phyloP scores from a whole-genome alignment of 30 jellyfish, hydroid and myxozoan genomes.

The Hydra vulgaris region DNA sequence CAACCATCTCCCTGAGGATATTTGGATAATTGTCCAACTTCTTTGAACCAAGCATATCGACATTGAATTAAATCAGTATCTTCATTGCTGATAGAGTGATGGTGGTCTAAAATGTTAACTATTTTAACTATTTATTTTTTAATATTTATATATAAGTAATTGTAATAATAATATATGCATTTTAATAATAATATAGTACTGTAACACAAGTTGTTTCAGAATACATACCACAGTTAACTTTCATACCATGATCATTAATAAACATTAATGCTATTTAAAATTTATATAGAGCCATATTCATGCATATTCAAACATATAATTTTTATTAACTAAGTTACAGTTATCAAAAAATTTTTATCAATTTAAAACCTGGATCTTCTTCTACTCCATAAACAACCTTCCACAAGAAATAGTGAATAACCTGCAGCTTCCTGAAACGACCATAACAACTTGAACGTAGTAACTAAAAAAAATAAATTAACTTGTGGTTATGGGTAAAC shows the following conservation, averaged over 20 bases:
- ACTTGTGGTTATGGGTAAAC: neutral
- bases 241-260: no score
- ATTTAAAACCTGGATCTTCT: constrained; percentile 20
- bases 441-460: constrained; percentile 8
- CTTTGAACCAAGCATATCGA: constrained; percentile 17
- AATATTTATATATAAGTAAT: no score
- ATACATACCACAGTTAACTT: no score
- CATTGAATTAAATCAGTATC: neutral
- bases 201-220: no score
- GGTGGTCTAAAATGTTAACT: neutral
- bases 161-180: no score
- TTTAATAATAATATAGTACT: no score
- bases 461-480: constrained; percentile 1
- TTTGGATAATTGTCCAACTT: constrained; percentile 11
- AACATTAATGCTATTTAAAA: no score
- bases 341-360: neutral
- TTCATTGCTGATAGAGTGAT: neutral
- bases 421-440: constrained; percentile 52
- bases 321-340: no score
- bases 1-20: constrained; percentile 48
- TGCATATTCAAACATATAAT: no score
- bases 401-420: constrained; percentile 62
- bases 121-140: no score
- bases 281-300: no score
- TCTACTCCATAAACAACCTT: constrained; percentile 63